Conservation (phyloP, 2,888 invertebrate species). For the Schizotus pectinicornis region DNA sequence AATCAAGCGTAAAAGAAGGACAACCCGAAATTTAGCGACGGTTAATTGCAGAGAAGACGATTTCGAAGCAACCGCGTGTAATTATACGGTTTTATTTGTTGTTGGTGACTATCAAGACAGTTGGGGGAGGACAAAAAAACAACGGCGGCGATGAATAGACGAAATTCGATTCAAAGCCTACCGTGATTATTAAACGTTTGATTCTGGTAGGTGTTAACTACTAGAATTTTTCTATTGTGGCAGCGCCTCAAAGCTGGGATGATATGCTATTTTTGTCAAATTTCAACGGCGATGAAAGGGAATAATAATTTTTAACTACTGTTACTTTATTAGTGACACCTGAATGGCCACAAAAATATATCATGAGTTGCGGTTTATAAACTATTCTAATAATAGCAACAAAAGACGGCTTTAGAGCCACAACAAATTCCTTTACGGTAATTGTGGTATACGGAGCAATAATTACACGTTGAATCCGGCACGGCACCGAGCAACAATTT, state of each 20-base stretch:
- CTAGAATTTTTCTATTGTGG: conserved; percentile 7
- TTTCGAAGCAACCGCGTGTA: conserved; percentile 13
- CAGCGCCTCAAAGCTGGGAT: conserved; percentile 8
- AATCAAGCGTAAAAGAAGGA: neutral
- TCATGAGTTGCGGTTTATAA: conserved; percentile 8
- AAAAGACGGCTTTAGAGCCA: conserved; percentile 5
- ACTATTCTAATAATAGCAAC: conserved; percentile 18
- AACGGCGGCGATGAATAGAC: conserved; percentile 13
- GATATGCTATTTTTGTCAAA: conserved; percentile 18
- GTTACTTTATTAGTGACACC: conserved; percentile 23
- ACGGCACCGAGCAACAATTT: conserved; percentile 2
- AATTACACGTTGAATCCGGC: conserved; percentile 17
- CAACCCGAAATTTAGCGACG: neutral
- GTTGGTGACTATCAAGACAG: conserved; percentile 15
- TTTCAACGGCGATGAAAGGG: conserved; percentile 4
- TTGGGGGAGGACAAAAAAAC: conserved; percentile 13
- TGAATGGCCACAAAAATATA: conserved; percentile 15
- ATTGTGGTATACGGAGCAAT: neutral
- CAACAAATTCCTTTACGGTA: conserved; percentile 11
- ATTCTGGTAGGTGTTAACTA: conserved; percentile 9
- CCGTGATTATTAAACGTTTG: conserved; percentile 7
- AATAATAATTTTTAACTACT: conserved; percentile 17
- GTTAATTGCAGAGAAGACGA: neutral
- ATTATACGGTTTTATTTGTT: conserved; percentile 19
- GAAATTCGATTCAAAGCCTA: conserved; percentile 3